Evolutionary conservation across 2,113 vertebrate genomes (phyloP).

Genomic region (Crotophaga sulcirostris): DNA sequence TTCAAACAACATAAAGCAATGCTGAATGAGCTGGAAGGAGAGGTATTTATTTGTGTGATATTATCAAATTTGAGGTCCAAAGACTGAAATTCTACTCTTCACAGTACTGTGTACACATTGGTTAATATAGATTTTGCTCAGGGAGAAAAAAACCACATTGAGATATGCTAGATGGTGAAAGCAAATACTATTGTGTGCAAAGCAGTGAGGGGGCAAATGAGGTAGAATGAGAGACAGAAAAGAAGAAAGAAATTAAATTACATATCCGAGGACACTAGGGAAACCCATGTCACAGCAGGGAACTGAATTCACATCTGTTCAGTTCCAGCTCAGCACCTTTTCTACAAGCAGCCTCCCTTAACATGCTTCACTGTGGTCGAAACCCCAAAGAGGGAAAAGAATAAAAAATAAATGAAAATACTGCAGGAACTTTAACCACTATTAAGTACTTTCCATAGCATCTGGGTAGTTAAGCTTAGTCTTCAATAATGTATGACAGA

Average conservation of each 20-base stretch:
- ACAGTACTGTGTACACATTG: not conserved
- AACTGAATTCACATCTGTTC: constrained; percentile 11
- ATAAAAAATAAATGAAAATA: not conserved
- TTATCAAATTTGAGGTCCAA: not conserved
- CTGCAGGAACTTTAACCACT: not conserved
- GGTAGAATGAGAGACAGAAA: not conserved
- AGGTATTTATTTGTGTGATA: not conserved
- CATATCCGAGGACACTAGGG: not conserved
- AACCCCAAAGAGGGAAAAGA: not conserved
- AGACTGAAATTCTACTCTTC: not conserved
- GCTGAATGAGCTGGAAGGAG: not conserved
- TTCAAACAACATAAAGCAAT: not conserved
- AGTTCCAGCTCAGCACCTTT: constrained; percentile 4
- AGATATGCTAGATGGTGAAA: not conserved
- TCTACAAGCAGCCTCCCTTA: not conserved
- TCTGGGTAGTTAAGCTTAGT: constrained; percentile 1
- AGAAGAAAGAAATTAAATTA: not conserved
- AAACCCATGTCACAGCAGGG: not conserved
- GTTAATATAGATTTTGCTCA: not conserved
- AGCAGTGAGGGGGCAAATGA: accelerated
- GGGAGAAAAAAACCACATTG: not conserved
- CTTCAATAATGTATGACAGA: constrained; percentile 47
- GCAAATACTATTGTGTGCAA: not conserved
- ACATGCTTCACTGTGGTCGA: not conserved
- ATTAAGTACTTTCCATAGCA: not conserved